Evolutionary conservation across 2,113 vertebrate species (phyloP).

Genomic region (Saccopteryx leptura): DNA sequence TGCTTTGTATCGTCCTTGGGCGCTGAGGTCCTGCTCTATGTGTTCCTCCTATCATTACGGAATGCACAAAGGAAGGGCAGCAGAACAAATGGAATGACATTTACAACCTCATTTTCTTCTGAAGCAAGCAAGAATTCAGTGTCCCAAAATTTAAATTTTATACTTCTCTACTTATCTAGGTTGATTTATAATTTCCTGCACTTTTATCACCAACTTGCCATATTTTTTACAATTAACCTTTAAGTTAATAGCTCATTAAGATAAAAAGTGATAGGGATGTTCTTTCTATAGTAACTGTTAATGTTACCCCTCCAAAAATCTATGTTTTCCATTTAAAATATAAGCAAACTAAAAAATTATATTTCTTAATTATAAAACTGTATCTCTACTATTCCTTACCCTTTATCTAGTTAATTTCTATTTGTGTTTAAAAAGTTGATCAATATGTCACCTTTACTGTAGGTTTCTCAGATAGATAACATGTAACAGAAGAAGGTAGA

Average conservation of each 20-base stretch:
- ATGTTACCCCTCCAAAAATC: neutral
- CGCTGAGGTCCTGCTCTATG: neutral
- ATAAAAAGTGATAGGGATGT: neutral
- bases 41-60: neutral
- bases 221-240: constrained; percentile 48
- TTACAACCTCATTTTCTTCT: neutral
- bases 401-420: neutral
- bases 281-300: neutral
- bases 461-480: neutral
- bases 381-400: neutral
- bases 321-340: neutral
- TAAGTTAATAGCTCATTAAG: neutral
- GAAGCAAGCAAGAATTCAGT: neutral
- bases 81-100: neutral
- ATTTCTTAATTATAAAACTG: neutral
- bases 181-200: neutral
- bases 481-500: neutral
- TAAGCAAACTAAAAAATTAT: neutral
- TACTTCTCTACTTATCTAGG: neutral
- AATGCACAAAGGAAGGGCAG: neutral
- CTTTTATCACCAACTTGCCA: neutral
- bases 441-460: neutral
- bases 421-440: constrained; percentile 13
- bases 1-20: neutral
- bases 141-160: neutral